These are phyloP conservation scores for Pseudeuparius sepicola DNA, from an alignment of 2,888 invertebrate species.

Conservation along the genomic window DNA sequence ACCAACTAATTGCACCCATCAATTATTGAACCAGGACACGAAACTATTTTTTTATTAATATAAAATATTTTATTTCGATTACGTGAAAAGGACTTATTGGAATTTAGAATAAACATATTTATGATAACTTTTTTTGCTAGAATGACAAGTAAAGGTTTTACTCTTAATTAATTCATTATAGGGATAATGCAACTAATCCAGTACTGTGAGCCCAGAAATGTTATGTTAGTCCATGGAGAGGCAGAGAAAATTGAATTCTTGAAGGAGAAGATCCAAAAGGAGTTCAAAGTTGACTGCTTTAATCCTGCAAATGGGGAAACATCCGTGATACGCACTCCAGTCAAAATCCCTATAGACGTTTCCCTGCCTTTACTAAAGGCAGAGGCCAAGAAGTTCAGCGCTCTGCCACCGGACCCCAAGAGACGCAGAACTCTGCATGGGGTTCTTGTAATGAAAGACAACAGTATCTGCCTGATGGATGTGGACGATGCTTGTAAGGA, in stretches of 20 bases:
- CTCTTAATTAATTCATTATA: too few species aligned
- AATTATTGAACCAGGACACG: too few species aligned
- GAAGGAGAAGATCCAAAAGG: constrained; percentile 87
- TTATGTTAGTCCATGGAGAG: constrained; percentile 96
- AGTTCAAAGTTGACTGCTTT: constrained; percentile 82
- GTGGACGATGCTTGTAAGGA: constrained; percentile 83
- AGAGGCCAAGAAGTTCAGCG: constrained; percentile 70
- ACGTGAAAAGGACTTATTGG: too few species aligned
- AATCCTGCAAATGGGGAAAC: constrained; percentile 99
- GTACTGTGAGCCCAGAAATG: constrained; percentile 94
- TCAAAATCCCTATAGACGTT: constrained; percentile 84
- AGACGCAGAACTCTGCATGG: constrained; percentile 80
- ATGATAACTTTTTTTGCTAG: too few species aligned
- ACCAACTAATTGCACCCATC: too few species aligned
- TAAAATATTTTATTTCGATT: too few species aligned
- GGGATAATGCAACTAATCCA: constrained; percentile 96
- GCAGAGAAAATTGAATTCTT: constrained; percentile 97
- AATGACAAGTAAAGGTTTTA: too few species aligned
- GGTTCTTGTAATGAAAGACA: constrained; percentile 82
- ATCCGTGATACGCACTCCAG: constrained; percentile 73
- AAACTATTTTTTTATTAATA: too few species aligned
- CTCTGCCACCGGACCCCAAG: constrained; percentile 80
- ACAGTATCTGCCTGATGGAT: constrained; percentile 75
- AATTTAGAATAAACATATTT: too few species aligned
- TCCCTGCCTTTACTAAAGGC: constrained; percentile 72